Percentiles rank a stretch among this genome's conserved stretches.
These are phyloP conservation scores for Allacma fusca DNA, from an alignment of 2,888 invertebrate genomes.

Conservation along the genomic window DNA sequence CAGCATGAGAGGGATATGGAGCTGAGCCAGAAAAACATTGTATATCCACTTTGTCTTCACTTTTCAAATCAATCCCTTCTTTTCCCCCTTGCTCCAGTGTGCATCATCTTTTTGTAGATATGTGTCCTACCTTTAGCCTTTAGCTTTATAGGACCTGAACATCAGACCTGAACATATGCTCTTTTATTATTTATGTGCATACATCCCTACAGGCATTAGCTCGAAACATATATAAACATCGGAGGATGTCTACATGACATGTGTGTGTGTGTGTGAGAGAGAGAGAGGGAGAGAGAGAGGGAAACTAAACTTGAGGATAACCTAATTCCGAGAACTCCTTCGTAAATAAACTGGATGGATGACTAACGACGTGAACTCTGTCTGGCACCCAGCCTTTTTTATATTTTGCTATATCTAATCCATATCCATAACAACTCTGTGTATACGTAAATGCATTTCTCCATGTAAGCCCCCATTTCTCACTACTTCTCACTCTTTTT, in stretches of 20 bases:
- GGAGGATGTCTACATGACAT: neutral
- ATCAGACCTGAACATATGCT: no score
- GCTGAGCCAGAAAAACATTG: conserved; percentile 22
- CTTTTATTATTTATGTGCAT: no score
- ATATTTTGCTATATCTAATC: neutral
- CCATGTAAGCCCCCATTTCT: neutral
- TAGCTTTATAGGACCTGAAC: no score
- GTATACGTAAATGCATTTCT: neutral
- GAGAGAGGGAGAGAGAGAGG: neutral
- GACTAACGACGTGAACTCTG: conserved; percentile 46
- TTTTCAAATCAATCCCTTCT: conserved; percentile 47
- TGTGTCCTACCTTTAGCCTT: no score
- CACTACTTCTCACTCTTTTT: conserved; percentile 13
- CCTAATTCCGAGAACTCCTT: conserved; percentile 37
- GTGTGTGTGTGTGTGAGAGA: neutral
- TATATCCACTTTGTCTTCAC: conserved; percentile 19
- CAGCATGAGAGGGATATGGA: neutral
- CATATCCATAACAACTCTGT: neutral
- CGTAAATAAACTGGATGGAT: conserved; percentile 50
- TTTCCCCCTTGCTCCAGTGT: conserved; percentile 16
- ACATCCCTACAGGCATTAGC: no score
- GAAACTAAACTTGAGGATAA: conserved; percentile 37
- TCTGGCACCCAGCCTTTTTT: conserved; percentile 45
- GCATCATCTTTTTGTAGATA: no score
- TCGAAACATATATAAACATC: no score